Evolutionary conservation across 1,140 invertebrate species (phyloP).

Genomic region (Aphidius gifuensis): DNA sequence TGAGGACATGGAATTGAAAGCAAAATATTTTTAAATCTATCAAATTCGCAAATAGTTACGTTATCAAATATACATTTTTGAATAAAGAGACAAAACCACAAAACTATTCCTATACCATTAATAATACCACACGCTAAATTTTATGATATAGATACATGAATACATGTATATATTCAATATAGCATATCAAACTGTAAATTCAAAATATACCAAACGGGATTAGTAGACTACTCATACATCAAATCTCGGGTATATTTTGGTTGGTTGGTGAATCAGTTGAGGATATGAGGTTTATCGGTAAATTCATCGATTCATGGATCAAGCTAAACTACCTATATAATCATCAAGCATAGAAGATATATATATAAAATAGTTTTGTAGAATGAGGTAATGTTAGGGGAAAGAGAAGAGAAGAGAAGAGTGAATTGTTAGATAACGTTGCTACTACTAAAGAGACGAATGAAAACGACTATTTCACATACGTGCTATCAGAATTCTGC

Average conservation of each 20-base stretch:
- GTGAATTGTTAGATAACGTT: too few relatives aligned
- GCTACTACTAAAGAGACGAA: slow-evolving; percentile 22
- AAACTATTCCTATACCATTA: too few relatives aligned
- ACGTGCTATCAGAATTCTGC: slow-evolving; percentile 49
- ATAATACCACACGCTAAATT: too few relatives aligned
- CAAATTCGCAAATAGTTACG: too few relatives aligned
- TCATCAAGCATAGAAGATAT: background rate
- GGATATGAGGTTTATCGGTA: slow-evolving; percentile 5
- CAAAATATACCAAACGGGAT: background rate
- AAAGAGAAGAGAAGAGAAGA: slow-evolving; percentile 3
- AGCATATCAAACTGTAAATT: too few relatives aligned
- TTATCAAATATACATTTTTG: too few relatives aligned
- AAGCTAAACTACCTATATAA: background rate
- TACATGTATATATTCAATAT: too few relatives aligned
- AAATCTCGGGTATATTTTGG: background rate
- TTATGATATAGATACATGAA: too few relatives aligned
- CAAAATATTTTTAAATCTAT: too few relatives aligned
- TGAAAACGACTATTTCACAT: slow-evolving; percentile 37
- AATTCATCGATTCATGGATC: slow-evolving; percentile 16
- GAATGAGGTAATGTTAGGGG: background rate
- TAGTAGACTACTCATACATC: slow-evolving; percentile 4
- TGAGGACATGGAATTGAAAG: too few relatives aligned
- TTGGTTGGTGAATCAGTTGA: background rate
- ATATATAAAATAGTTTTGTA: background rate
- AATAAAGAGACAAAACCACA: too few relatives aligned